Evolutionary conservation across 2,113 vertebrate species (phyloP).

Genomic region (Caretta caretta): DNA sequence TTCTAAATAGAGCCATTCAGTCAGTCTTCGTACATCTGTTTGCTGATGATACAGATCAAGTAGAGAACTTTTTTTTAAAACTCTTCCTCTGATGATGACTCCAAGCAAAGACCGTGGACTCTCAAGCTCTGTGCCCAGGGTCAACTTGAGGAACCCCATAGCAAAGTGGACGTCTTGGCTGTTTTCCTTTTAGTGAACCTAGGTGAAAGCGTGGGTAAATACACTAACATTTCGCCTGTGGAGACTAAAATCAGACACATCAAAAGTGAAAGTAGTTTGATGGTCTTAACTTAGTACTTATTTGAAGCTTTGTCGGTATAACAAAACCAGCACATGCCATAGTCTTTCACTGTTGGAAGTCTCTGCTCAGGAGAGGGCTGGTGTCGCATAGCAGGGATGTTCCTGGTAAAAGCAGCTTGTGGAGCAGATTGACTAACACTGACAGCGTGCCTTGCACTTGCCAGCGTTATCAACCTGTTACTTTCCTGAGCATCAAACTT

Average conservation of each 20-base stretch:
- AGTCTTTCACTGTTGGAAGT: not conserved
- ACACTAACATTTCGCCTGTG: not conserved
- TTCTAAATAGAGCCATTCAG: not conserved
- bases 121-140: not conserved
- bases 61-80: not conserved
- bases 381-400: not conserved
- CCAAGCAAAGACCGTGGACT: not conserved
- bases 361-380: not conserved
- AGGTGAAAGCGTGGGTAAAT: not conserved
- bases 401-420: accelerated
- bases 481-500: not conserved
- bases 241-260: not conserved
- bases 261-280: not conserved
- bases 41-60: constrained; percentile 21
- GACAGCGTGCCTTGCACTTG: not conserved
- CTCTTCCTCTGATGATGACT: not conserved
- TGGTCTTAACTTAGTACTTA: not conserved
- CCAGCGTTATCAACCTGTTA: not conserved
- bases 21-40: not conserved
- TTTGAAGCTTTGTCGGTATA: not conserved
- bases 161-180: not conserved
- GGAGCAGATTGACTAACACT: accelerated
- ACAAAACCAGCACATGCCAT: not conserved
- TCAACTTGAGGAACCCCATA: not conserved
- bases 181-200: constrained; percentile 8